A percentile compares a stretch with the other conserved stretches of the same genome.
Conservation (phyloP, 92 coral and sea anemone genomes). For the Anthopleura xanthogrammica region DNA sequence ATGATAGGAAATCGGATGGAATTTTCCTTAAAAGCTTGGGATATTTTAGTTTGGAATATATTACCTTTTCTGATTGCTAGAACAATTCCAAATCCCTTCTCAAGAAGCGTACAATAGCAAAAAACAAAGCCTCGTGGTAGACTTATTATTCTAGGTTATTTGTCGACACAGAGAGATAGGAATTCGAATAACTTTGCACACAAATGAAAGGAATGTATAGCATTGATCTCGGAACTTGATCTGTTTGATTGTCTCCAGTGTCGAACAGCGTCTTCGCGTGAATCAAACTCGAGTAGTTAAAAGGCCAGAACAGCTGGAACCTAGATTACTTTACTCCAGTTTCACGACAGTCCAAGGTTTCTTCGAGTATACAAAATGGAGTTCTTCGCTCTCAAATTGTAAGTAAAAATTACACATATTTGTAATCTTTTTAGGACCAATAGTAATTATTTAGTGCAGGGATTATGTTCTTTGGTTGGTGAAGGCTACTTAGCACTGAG, state of each 20-base stretch:
- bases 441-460: too few species aligned
- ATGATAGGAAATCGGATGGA: neutral
- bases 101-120: neutral
- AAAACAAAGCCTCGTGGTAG: neutral
- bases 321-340: neutral
- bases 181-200: neutral
- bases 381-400: neutral
- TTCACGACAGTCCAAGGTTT: conserved; percentile 2
- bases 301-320: neutral
- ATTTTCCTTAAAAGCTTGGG: neutral
- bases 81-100: neutral
- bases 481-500: neutral
- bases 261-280: conserved; percentile 3
- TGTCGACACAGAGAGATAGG: conserved; percentile 4
- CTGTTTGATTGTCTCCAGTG: neutral
- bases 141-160: neutral
- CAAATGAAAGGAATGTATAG: neutral
- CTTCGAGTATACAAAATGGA: neutral
- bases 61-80: neutral
- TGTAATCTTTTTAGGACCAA: neutral
- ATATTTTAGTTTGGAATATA: neutral
- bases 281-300: neutral
- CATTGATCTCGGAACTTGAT: conserved; percentile 1
- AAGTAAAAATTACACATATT: neutral
- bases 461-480: too few species aligned